A percentile compares a stretch with the other conserved stretches of the same genome.
These are phyloP conservation scores for Vanacampus margaritifer DNA, from an alignment of 2,113 vertebrate genomes.

Conservation along the genomic window DNA sequence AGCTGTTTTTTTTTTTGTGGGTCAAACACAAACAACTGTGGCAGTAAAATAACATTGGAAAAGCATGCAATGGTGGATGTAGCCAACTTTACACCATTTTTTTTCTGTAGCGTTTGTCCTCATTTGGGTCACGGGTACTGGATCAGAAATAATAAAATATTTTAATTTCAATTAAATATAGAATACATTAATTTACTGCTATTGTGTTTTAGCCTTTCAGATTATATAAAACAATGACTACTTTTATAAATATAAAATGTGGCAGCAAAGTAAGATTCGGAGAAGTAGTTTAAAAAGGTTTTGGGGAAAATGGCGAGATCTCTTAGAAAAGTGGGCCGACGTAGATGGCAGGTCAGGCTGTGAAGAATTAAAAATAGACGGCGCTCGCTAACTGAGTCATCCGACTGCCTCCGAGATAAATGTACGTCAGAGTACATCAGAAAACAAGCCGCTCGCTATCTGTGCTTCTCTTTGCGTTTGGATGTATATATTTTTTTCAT, in stretches of 20 bases:
- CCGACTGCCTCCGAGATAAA: constrained; percentile 26
- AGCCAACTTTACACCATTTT: not conserved
- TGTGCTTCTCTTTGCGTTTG: constrained; percentile 15
- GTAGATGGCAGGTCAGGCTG: constrained; percentile 36
- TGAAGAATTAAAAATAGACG: constrained; percentile 53
- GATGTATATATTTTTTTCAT: not conserved
- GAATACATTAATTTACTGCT: too few species aligned
- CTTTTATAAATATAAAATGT: not conserved
- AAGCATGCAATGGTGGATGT: too few species aligned
- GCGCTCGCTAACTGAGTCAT: constrained; percentile 51
- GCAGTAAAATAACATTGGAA: not conserved
- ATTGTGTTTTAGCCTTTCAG: too few species aligned
- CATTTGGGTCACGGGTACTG: not conserved
- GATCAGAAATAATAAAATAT: too few species aligned
- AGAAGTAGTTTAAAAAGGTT: not conserved
- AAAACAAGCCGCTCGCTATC: constrained; percentile 11
- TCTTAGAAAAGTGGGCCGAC: constrained; percentile 26
- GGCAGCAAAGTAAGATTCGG: constrained; percentile 7
- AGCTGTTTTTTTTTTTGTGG: not conserved
- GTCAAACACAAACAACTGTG: not conserved
- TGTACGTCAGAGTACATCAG: constrained; percentile 39
- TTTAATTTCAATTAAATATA: too few species aligned
- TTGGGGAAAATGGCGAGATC: constrained; percentile 1
- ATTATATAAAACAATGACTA: not conserved
- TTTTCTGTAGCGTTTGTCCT: not conserved